Conservation (phyloP, 1,140 invertebrate species). For the Cherax quadricarinatus region DNA sequence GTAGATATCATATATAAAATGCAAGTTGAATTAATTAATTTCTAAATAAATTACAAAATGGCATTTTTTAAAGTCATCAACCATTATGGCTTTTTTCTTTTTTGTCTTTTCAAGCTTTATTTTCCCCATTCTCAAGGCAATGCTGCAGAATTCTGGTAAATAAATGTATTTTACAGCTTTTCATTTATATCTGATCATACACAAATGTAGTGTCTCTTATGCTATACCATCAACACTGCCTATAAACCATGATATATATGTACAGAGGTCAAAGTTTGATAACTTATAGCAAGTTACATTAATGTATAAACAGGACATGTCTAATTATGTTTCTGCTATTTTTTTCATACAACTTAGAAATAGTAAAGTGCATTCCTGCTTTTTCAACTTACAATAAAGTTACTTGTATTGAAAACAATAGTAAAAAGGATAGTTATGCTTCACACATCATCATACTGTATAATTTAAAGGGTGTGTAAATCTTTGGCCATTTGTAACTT, state of each 20-base stretch:
- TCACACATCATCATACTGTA: no score
- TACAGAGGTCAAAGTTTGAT: neutral
- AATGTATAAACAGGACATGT: neutral
- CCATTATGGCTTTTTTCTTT: neutral
- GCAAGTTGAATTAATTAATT: neutral
- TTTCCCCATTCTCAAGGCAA: neutral
- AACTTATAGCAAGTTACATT: neutral
- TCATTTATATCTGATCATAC: neutral
- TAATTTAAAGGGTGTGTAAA: no score
- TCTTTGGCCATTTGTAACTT: no score
- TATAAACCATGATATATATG: conserved; percentile 18
- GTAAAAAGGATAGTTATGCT: no score
- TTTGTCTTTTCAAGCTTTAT: neutral
- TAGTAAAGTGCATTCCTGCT: neutral
- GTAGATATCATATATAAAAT: conserved; percentile 6
- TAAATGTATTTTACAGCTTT: neutral
- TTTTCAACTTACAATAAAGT: no score
- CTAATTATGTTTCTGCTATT: neutral
- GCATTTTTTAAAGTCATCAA: neutral
- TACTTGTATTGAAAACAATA: no score
- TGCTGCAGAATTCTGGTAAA: neutral
- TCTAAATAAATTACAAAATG: neutral
- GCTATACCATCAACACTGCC: neutral
- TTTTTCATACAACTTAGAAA: neutral
- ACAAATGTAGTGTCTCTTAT: neutral